phyloP scores from a whole-genome alignment of 1,140 invertebrate species.

The Aphaenogaster floridana region DNA sequence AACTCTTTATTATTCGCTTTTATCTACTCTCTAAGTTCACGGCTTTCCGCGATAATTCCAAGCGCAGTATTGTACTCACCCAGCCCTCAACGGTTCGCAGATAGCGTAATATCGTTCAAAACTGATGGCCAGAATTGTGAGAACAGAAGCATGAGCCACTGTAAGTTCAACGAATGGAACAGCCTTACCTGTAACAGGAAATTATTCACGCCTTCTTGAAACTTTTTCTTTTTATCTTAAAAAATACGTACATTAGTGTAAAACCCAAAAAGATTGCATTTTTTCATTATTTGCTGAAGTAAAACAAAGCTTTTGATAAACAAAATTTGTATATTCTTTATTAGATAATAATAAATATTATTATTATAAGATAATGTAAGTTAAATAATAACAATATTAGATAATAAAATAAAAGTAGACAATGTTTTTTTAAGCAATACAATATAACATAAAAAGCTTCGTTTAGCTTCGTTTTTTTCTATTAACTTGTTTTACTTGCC shows the following conservation, averaged over 20 bases:
- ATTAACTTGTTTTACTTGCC: neutral
- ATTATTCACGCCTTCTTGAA: neutral
- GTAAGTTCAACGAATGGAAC: conserved; percentile 97
- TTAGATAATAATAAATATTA: neutral
- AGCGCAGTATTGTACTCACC: conserved; percentile 80
- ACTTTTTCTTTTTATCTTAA: neutral
- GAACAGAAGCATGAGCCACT: conserved; percentile 96
- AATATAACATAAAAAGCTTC: neutral
- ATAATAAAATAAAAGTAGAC: neutral
- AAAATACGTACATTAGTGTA: neutral
- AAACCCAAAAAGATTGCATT: neutral
- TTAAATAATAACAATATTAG: no score
- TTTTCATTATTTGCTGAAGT: neutral
- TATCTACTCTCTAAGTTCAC: neutral
- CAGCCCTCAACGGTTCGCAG: conserved; percentile 95
- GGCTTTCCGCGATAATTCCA: neutral
- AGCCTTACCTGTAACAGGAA: conserved; percentile 90
- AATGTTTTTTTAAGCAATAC: neutral
- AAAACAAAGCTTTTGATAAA: neutral
- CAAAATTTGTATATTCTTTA: neutral
- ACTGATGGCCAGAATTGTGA: conserved; percentile 97
- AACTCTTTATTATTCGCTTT: neutral
- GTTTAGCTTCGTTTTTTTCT: neutral
- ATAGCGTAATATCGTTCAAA: conserved; percentile 98
- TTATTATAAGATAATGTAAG: no score